These are phyloP conservation scores for Lottia gigantea DNA, from an alignment of 2,888 invertebrate genomes.

Conservation along the genomic window DNA sequence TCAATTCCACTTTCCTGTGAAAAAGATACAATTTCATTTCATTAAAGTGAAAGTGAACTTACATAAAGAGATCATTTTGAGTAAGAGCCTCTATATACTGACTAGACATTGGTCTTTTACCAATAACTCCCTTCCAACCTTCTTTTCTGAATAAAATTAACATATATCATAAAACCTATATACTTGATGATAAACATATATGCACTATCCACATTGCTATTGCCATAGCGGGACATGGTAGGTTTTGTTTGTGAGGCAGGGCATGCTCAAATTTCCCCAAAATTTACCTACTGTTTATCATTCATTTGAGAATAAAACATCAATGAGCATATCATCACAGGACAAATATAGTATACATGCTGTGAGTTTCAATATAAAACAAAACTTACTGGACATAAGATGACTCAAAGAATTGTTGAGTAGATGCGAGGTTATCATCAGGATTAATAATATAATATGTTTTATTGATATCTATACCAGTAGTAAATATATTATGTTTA, in stretches of 20 bases:
- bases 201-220: too few species aligned
- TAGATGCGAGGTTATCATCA: slow-evolving; percentile 75
- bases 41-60: slow-evolving; percentile 64
- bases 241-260: too few species aligned
- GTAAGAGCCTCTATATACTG: slow-evolving; percentile 73
- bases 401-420: slow-evolving; percentile 72
- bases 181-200: too few species aligned
- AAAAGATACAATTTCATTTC: too few species aligned
- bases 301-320: too few species aligned
- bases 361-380: slow-evolving; percentile 37
- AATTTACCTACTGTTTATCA: too few species aligned
- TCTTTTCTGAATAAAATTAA: slow-evolving; percentile 69
- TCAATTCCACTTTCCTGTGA: too few species aligned
- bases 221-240: too few species aligned
- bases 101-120: slow-evolving; percentile 72
- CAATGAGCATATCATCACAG: too few species aligned
- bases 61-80: slow-evolving; percentile 77
- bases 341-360: too few species aligned
- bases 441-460: slow-evolving; percentile 79
- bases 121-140: slow-evolving; percentile 75
- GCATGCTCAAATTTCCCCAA: too few species aligned
- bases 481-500: slow-evolving; percentile 38
- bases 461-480: slow-evolving; percentile 71
- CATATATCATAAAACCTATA: too few species aligned
- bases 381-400: slow-evolving; percentile 57